phyloP scores from a whole-genome alignment of 2,888 invertebrate species.

The Ormyrus labotus region DNA sequence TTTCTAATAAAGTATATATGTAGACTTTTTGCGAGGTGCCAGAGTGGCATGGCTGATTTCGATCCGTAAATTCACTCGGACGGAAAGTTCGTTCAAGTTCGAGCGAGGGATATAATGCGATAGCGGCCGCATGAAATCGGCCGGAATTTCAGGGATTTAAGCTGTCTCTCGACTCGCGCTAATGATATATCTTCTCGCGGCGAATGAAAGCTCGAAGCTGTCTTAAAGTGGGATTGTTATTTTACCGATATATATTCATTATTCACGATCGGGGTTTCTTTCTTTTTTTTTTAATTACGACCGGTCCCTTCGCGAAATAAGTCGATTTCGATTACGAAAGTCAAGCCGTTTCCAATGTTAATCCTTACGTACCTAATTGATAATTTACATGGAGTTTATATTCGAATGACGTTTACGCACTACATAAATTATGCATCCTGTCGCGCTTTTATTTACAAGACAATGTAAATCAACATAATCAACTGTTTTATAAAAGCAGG shows the following conservation, averaged over 20 bases:
- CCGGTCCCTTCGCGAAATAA: slow-evolving; percentile 20
- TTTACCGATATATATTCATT: slow-evolving; percentile 18
- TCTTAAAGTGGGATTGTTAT: neutral
- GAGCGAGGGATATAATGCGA: neutral
- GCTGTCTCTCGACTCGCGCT: neutral
- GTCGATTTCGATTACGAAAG: slow-evolving; percentile 28
- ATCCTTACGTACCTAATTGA: slow-evolving; percentile 17
- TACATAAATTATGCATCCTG: too few relatives aligned
- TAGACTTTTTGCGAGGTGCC: too few relatives aligned
- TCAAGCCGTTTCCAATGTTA: neutral
- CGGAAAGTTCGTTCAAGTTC: neutral
- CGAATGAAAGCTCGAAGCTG: neutral
- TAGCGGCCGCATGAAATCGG: too few relatives aligned
- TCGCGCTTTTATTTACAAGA: too few relatives aligned
- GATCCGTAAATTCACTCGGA: neutral
- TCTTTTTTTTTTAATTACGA: slow-evolving; percentile 23
- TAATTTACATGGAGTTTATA: slow-evolving; percentile 16
- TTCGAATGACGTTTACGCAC: neutral
- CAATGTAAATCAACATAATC: too few relatives aligned
- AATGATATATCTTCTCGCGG: slow-evolving; percentile 1
- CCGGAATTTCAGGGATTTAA: neutral
- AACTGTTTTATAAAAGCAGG: too few relatives aligned
- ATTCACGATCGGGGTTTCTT: slow-evolving; percentile 6
- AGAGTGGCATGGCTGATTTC: too few relatives aligned
- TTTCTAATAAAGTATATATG: too few relatives aligned